Base-by-base conservation (phyloP, 2,797 vertebrate genomes). In the Clarias platycephalus region DNA sequence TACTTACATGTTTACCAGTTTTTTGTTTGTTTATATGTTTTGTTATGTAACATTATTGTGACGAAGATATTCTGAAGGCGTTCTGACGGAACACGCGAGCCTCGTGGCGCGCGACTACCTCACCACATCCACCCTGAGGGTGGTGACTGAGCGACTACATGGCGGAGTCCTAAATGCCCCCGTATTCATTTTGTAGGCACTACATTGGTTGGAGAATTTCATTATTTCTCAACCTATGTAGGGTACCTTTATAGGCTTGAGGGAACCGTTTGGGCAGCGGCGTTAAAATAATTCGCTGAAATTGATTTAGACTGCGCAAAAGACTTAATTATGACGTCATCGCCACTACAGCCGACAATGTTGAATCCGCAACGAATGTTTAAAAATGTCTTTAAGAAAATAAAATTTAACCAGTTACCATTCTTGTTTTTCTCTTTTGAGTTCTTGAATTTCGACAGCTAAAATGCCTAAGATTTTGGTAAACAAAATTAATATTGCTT, bases 391-490 rank as follows among this genome's bases (percentile, higher is more conserved):
- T 60, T 53, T 26, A 79, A 67, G 79, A 9, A 57, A 85, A 87
- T 87, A 78, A 83, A 82, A 71, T 26, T 4, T 37, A 40, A 76
- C 16, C 58, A 71, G 70, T 62, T 80, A 37, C 62, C 4, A 20
- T 34, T 66, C 68, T n/a, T 71, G 79, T 82, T 84, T 84, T 49
- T 84, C 84, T 70, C 62, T 70, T 75, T 81, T 34, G 22, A 22
- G 60, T 62, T 63, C 28, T 40, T 40, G 37, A 28, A 24, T 28
- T 37, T 60, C 2, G 5, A n/a, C 40, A 53, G 49, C 49, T 53
- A 53, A 53, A 53, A 53, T 44, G 44, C 44, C 37, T 15, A 31
- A 64, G 24, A 6, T 60, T 55, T 76, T 37, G 12, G 28, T 28
- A 18, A 44, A 58, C 18, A 22, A 12, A 76, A 58, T 8, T 24